Conservation (phyloP, 2,113 vertebrate species). For the Pelodiscus sinensis region DNA sequence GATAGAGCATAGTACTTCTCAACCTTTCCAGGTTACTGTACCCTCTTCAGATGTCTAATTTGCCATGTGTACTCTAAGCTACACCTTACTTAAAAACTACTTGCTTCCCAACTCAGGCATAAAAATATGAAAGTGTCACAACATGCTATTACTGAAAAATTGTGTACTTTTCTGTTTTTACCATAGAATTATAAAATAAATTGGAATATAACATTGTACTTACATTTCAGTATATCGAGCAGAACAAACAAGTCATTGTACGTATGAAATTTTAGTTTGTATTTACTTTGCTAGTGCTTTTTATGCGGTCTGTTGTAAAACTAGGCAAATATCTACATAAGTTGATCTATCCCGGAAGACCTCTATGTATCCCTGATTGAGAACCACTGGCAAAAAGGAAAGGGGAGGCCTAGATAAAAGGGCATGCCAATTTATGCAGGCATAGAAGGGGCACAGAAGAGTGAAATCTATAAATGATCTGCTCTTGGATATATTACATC, state of each 20-base stretch:
- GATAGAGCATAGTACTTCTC: not conserved
- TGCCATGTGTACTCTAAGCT: not conserved
- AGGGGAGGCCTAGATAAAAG: not conserved
- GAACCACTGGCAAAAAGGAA: not conserved
- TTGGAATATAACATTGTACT: not conserved
- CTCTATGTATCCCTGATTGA: not conserved
- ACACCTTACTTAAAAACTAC: not conserved
- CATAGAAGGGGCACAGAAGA: not conserved
- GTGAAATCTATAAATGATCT: not conserved
- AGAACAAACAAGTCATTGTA: not conserved
- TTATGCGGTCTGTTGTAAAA: not conserved
- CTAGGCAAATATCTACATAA: not conserved
- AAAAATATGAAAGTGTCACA: not conserved
- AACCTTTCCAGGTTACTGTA: not conserved
- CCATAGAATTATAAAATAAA: not conserved
- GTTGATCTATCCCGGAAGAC: not conserved
- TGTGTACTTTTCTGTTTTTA: not conserved
- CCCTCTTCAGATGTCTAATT: not conserved
- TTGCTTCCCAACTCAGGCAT: not conserved
- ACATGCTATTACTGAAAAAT: not conserved
- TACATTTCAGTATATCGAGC: not conserved
- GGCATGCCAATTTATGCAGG: not conserved
- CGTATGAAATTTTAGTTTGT: not conserved
- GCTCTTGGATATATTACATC: not conserved
- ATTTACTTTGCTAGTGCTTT: not conserved